Percentiles rank a stretch among this genome's conserved stretches.
Evolutionary conservation across 2,113 vertebrate species (phyloP).

Genomic region (Blennius ocellaris): DNA sequence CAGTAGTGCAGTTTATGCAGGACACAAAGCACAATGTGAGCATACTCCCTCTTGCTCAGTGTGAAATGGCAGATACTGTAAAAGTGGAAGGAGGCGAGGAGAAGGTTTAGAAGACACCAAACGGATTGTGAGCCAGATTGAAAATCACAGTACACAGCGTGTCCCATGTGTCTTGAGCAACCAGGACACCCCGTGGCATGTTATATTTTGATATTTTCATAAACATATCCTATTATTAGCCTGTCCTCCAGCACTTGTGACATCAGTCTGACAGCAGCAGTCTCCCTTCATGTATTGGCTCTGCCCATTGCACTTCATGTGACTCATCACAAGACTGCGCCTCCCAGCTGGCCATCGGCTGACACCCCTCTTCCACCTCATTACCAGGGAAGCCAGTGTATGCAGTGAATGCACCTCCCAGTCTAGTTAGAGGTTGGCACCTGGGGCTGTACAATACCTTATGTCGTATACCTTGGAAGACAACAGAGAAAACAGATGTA

Average conservation of each 20-base stretch:
- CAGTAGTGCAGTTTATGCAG: background rate
- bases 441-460: constrained; percentile 64
- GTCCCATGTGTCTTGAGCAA: constrained; percentile 38
- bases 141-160: constrained; percentile 42
- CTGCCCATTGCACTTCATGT: constrained; percentile 73
- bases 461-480: constrained; percentile 58
- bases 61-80: constrained; percentile 2
- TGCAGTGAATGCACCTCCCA: constrained; percentile 65
- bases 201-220: constrained; percentile 73
- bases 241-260: constrained; percentile 71
- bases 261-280: constrained; percentile 77
- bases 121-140: constrained; percentile 26
- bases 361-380: constrained; percentile 75
- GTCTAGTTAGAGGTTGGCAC: constrained; percentile 72
- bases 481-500: constrained; percentile 51
- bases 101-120: constrained; percentile 22
- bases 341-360: constrained; percentile 75
- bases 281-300: constrained; percentile 72
- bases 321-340: constrained; percentile 76
- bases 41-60: background rate
- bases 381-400: constrained; percentile 70
- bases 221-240: constrained; percentile 80
- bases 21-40: background rate
- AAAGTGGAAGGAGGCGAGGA: constrained; percentile 1
- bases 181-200: constrained; percentile 61